Conservation (phyloP, 2,888 invertebrate genomes). For the Caenorhabditis sp. region DNA sequence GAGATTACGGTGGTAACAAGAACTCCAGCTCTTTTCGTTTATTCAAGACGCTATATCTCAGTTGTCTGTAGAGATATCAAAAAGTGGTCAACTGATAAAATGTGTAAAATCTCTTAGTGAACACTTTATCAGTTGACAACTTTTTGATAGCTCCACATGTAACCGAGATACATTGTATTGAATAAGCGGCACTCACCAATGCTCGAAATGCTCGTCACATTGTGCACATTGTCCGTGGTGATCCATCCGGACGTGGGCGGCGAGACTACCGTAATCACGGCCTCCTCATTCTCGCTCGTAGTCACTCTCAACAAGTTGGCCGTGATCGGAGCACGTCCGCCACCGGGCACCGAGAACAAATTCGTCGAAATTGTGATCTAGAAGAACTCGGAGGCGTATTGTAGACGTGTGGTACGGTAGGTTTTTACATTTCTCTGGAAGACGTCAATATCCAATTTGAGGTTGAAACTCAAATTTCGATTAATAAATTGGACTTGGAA, state of each 20-base stretch:
- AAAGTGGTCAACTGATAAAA: too few species aligned
- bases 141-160: too few species aligned
- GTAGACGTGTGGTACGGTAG: too few species aligned
- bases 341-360: slow-evolving; percentile 51
- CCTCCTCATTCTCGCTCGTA: slow-evolving; percentile 61
- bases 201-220: slow-evolving; percentile 30
- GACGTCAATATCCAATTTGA: slow-evolving; percentile 48
- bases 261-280: slow-evolving; percentile 50
- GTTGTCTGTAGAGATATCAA: too few species aligned
- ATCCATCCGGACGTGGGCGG: slow-evolving; percentile 64
- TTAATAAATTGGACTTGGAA: slow-evolving; percentile 31
- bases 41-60: too few species aligned
- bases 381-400: too few species aligned
- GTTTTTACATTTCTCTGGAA: slow-evolving; percentile 53
- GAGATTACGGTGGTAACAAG: too few species aligned
- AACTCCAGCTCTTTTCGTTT: too few species aligned
- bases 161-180: too few species aligned
- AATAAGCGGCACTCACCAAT: slow-evolving; percentile 26
- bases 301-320: slow-evolving; percentile 48
- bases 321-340: slow-evolving; percentile 55
- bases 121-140: too few species aligned
- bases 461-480: slow-evolving; percentile 31
- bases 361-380: slow-evolving; percentile 57
- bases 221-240: slow-evolving; percentile 38
- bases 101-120: too few species aligned